These are phyloP conservation scores for Lordiphosa mommai DNA, from an alignment of 1,140 invertebrate genomes.

Conservation along the genomic window DNA sequence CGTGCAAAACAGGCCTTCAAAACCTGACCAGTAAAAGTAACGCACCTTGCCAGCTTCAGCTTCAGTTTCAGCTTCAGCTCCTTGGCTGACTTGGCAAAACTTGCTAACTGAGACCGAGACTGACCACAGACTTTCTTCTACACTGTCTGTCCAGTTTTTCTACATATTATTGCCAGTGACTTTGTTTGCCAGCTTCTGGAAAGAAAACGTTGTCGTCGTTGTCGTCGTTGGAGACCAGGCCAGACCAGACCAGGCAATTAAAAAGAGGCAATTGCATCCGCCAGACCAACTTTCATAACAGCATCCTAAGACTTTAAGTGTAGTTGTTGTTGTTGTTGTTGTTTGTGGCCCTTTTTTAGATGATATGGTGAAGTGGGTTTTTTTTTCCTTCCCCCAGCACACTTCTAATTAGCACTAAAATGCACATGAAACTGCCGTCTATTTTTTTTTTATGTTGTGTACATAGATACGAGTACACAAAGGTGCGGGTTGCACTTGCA, in stretches of 20 bases:
- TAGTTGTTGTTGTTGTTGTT: neutral
- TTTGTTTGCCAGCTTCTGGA: slow-evolving; percentile 52
- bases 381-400: too few species aligned
- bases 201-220: slow-evolving; percentile 14
- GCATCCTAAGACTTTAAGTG: neutral
- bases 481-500: neutral
- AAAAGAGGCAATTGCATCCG: slow-evolving; percentile 52
- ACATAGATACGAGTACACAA: neutral
- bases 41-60: slow-evolving; percentile 35
- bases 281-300: slow-evolving; percentile 64
- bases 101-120: slow-evolving; percentile 28
- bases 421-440: too few species aligned
- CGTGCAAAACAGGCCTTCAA: slow-evolving; percentile 42
- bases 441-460: too few species aligned
- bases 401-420: too few species aligned
- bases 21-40: slow-evolving; percentile 67
- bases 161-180: slow-evolving; percentile 49
- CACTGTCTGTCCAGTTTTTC: slow-evolving; percentile 67
- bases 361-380: too few species aligned
- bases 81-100: slow-evolving; percentile 36
- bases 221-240: slow-evolving; percentile 11
- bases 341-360: slow-evolving; percentile 43
- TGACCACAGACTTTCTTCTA: slow-evolving; percentile 62
- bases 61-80: slow-evolving; percentile 17
- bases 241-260: slow-evolving; percentile 51